Evolutionary conservation across 2,888 invertebrate genomes (phyloP), one percentile per base, ranked within the genome.

Genomic region (Agrypnus murinus): DNA sequence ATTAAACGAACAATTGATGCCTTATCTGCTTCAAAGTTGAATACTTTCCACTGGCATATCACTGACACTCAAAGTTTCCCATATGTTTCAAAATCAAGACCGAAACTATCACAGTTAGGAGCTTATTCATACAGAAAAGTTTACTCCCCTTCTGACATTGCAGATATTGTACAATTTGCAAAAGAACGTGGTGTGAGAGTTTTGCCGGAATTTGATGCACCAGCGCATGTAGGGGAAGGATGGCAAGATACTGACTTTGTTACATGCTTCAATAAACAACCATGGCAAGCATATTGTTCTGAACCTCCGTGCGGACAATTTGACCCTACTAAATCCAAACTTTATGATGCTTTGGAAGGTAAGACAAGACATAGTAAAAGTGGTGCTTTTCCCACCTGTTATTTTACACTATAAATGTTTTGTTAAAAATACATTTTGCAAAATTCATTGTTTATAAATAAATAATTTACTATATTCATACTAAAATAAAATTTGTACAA

Each of bases 21-120:
- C 0, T 97, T 98, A 96, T 92, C 94, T 0, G 90, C 92, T 82
- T 94, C 94, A 32, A 98, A 98, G 84, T 82, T 98, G 79, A 98
- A 98, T 83, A 93, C 95, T 0, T 93, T 98, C 87, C 98, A 98
- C 81, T 98, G 97, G 97, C 95, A 96, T 80, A 93, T 96, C 62
- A 95, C 95, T 0, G 98, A 98, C 85, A 93, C 95, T 14, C 97
- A 97, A 75, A 97, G 97, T 77, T 98, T 98, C 83, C 98, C 98
- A 0, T 93, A 95, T 80, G 92, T 93, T 66, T 90, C 94, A 0
- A 89, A 89, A 78, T 90, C 90, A 12, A 89, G 89, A 73, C 95
- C 95, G 0, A 87, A 92, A 50, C 84, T 96, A 10, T 87, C 92
- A 2, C 90, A 90, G 75, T 88, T 92, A 14, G 98, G 98, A 0